Base-by-base conservation (phyloP, 1,140 invertebrate genomes). In the Latrodectus geometricus region DNA sequence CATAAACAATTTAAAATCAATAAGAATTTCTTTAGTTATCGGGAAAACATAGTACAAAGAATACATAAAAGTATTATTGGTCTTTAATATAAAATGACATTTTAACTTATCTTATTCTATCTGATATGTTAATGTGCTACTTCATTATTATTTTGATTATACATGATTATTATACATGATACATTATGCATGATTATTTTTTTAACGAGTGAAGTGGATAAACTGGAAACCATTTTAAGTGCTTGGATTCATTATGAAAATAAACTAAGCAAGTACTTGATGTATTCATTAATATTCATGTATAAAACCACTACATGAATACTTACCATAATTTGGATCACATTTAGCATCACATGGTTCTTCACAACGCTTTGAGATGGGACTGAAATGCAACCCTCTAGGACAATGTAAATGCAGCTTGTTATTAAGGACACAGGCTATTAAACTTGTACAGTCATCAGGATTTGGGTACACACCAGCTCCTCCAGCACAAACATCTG, bases 391-490 rank as follows among this genome's bases (percentile, higher is more conserved):
- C 14, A 77, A 14, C n/a, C 23, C 23, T 48, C 0, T 0, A 35
- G 75, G 75, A n/a, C 75, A 77, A 4, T n/a, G 4, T 17, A 17
- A 14, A 3, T 65, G 48, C 0, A 14, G 21, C 4, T 17, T 17
- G 17, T 15, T 35, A 0, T 65, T 65, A 9, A 15, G 11, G 8
- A 49, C 21, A 61, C 79, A 81, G 5, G 17, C n/a, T 8, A 72
- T 49, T 14, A 84, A 84, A n/a, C 48, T 35, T 5, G 12, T 20
- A 21, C 81, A 84, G n/a, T 84, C 81, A 9, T 56, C 50, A 7
- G n/a, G n/a, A 12, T 75, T 73, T 4, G 56, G 56, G 21, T 54
- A 8, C 14, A 81, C 15, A 20, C 79, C 79, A 52, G 48, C 35
- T 12, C 23, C 15, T n/a, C 15, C 9, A 8, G 3, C 8, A 81